Evolutionary conservation across 2,888 invertebrate genomes (phyloP).

Genomic region (Adelognathus sp.): DNA sequence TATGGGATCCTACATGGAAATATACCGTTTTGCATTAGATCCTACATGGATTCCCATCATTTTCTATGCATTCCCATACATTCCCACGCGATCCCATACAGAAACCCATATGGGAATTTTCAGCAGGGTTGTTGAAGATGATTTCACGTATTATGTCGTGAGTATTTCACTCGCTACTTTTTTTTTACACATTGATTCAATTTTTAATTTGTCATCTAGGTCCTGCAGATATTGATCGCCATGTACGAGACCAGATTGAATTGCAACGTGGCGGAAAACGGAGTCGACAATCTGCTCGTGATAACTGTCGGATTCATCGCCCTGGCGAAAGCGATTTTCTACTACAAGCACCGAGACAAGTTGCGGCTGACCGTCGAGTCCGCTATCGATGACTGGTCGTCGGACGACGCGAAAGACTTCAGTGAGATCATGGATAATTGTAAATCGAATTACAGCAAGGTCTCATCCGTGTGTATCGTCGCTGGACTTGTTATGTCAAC

Average conservation of each 20-base stretch:
- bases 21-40: too few species aligned
- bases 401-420: constrained; percentile 37
- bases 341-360: constrained; percentile 59
- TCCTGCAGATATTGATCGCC: constrained; percentile 43
- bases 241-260: constrained; percentile 49
- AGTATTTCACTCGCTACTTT: not conserved
- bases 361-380: constrained; percentile 49
- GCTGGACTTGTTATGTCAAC: not conserved
- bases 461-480: not conserved
- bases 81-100: too few species aligned
- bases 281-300: constrained; percentile 58
- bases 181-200: not conserved
- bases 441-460: constrained; percentile 6
- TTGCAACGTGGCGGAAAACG: constrained; percentile 59
- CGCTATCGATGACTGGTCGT: constrained; percentile 62
- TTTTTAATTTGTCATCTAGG: constrained; percentile 10
- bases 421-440: constrained; percentile 58
- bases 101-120: too few species aligned
- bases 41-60: too few species aligned
- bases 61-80: too few species aligned
- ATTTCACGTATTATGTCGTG: not conserved
- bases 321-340: constrained; percentile 57
- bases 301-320: constrained; percentile 55
- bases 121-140: too few species aligned
- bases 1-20: too few species aligned